Evolutionary conservation across 2,797 vertebrate species (phyloP), one percentile per base, ranked within the genome.

Genomic region (Rachycentron canadum): DNA sequence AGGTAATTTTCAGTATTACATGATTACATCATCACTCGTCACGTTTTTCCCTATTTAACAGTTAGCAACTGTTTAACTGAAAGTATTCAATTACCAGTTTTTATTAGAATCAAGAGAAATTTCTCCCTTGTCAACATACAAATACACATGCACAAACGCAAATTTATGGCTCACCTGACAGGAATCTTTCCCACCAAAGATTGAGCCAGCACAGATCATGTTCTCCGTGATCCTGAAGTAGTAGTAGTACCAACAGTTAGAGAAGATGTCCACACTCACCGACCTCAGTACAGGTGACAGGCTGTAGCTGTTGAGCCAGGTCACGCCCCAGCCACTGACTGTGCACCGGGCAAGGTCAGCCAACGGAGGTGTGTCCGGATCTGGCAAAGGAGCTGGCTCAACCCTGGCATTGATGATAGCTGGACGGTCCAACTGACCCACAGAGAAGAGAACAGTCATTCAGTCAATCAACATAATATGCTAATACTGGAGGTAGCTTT

Each of bases 301-400:
- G 5, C 26, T 82, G 60, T 90, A 86, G 80, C 91, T 86, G 80
- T 85, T 85, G 61, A 92, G 53, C 47, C 78, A 83, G 1, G 94
- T 95, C 71, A 96, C 89, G 0, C 95, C 95, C 95, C 95, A 96
- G 66, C 95, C 95, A 0, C 94, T 95, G 64, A 96, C 95, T 0
- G 75, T 90, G 78, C 95, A 96, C 0, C 5, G 23, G 21, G 86
- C 59, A 11, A 40, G 3, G 21, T 62, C 12, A 0, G 5, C 12
- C 68, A 93, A 21, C 0, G 84, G 65, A 0, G 73, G 79, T 0
- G 75, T 55, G 56, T 55, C 1, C 0, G 7, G 7, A 2, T 58
- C 53, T 1, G 94, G 94, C 58, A 96, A 17, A 6, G 4, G 0
- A 19, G 59, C 92, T 0, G 72, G 78, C 58, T 82, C 34, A 0